Conservation (phyloP, 1,140 invertebrate species). For the Drosophila mauritiana region DNA sequence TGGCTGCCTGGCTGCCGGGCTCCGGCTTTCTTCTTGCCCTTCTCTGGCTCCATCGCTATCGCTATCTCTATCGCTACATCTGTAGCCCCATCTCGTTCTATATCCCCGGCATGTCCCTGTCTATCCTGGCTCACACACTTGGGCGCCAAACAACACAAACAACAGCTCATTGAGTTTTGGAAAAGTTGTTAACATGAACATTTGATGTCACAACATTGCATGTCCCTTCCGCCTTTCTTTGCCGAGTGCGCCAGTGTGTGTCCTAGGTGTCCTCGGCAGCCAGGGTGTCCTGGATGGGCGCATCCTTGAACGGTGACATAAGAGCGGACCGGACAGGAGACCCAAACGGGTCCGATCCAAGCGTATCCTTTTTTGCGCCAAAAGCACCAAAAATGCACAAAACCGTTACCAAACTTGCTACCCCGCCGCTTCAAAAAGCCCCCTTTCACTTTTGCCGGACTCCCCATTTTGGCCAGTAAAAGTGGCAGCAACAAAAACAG, state of each 20-base stretch:
- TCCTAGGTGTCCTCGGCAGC: not conserved
- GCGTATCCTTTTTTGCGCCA: constrained; percentile 65
- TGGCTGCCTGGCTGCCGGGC: constrained; percentile 12
- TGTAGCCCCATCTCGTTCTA: not conserved
- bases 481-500: constrained; percentile 5
- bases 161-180: constrained; percentile 83
- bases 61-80: constrained; percentile 1
- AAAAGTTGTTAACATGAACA: constrained; percentile 83
- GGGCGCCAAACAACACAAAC: constrained; percentile 73
- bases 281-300: constrained; percentile 8
- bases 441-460: not conserved
- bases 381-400: constrained; percentile 43
- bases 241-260: constrained; percentile 8
- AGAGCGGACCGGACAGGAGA: constrained; percentile 11
- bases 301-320: constrained; percentile 49
- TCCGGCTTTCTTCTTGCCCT: not conserved
- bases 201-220: constrained; percentile 80
- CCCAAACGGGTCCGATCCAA: constrained; percentile 45
- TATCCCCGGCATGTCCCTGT: not conserved
- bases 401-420: constrained; percentile 47
- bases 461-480: not conserved
- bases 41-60: not conserved
- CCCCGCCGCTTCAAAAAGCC: not conserved
- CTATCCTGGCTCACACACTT: constrained; percentile 13
- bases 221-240: constrained; percentile 1